Evolutionary conservation across 2,113 vertebrate genomes (phyloP), one percentile per base, ranked within the genome.

Genomic region (Steatornis caripensis): DNA sequence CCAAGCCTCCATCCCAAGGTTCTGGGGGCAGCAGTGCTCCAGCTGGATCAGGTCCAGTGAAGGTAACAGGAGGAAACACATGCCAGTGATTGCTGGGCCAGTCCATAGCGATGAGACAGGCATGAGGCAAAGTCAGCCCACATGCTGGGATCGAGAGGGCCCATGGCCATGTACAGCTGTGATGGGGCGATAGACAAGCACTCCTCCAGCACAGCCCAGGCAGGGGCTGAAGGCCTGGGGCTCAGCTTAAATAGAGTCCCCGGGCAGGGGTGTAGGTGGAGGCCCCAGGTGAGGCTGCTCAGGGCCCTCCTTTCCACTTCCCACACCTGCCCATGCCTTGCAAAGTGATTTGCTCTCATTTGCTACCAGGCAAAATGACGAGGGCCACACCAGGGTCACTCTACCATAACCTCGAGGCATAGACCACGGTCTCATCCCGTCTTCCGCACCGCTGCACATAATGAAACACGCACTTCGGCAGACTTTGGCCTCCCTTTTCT

Each of bases 361-460:
- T 51, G 34, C 84, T 14, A 6, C 70, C 34, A 15, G 43, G 36
- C 32, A n/a, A 57, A 30, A 21, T 12, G 14, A 26, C 34, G 46
- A 30, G 18, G 65, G 15, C 17, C 26, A 3, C 34, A 2, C 8
- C 37, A 19, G 49, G 12, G 78, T 23, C 45, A 2, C 71, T 32
- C 43, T 3, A 1, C 8, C 15, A 1, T 5, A 15, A 43, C 27
- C 55, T 34, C 0, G 6, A 37, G 61, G 54, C 48, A 18, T 0
- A 0, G 17, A 7, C 46, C 34, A 46, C 61, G 13, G 10, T 6
- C 20, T 41, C 29, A n/a, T 13, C 90, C 36, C 69, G 11, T 18
- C 60, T 32, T 46, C 36, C 8, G 1, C 46, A 3, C n/a, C 32
- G n/a, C n/a, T 74, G 37, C 21, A 2, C 1, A 0, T 5, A 16